These are phyloP conservation scores for Muntiacus muntjak DNA, from an alignment of 2,113 vertebrate species.

Conservation along the genomic window DNA sequence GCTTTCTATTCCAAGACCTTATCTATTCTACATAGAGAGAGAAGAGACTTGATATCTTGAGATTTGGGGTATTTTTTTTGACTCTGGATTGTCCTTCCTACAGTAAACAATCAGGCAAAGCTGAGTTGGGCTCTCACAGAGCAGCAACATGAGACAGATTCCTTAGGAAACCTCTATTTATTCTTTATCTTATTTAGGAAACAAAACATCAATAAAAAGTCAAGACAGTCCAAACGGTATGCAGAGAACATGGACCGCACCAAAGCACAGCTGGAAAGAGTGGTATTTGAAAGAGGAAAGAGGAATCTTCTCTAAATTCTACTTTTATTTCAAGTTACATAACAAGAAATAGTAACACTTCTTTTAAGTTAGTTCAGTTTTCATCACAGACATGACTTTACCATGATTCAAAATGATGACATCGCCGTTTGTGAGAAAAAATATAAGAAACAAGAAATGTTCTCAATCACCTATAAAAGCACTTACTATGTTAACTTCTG, in stretches of 20 bases:
- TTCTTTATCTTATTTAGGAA: not conserved
- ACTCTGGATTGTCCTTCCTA: not conserved
- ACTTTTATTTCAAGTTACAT: conserved; percentile 5
- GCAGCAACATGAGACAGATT: not conserved
- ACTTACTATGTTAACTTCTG: not conserved
- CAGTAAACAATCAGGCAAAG: not conserved
- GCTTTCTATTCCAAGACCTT: not conserved
- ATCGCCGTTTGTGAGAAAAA: not conserved
- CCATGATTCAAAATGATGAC: not conserved
- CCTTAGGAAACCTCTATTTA: not conserved
- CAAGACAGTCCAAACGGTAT: not conserved
- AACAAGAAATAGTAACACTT: conserved; percentile 7
- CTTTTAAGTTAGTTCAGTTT: not conserved
- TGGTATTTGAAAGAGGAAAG: not conserved
- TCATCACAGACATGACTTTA: not conserved
- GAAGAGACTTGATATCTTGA: not conserved
- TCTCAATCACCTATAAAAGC: not conserved
- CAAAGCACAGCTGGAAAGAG: not conserved
- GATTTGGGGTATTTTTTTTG: not conserved
- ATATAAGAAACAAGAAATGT: not conserved
- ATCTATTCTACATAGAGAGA: not conserved
- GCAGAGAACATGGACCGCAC: not conserved
- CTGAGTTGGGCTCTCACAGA: not conserved
- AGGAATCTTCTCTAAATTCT: not conserved
- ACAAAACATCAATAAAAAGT: not conserved